Base-by-base conservation (phyloP, 2,113 vertebrate genomes). In the Pachypanchax playfairii region DNA sequence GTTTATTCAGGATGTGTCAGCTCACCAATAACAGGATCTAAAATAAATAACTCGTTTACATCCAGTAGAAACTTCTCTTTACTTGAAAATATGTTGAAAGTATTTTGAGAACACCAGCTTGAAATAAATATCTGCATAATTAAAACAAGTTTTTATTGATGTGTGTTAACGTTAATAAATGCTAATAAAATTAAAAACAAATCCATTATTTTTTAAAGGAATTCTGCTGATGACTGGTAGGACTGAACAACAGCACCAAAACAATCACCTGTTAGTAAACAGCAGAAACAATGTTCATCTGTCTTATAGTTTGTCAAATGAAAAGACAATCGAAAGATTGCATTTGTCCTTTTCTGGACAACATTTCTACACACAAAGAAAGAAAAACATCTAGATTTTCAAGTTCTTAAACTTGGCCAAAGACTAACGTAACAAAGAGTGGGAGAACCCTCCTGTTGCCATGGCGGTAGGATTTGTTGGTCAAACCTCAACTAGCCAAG, bases 401-500 rank as follows among this genome's bases (percentile, higher is more conserved):
- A n/a, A 43, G 1, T 3, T 6, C 17, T 47, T 26, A 52, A 20
- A 10, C 5, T 14, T 24, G 26, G 8, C 52, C 2, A 17, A 70
- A 61, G 17, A 26, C 20, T 14, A 36, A 18, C 5, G 13, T 0
- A 25, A 54, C 31, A 33, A 17, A 42, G 39, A 21, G 36, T 25
- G 29, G 33, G 21, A 50, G 65, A 21, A 25, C 31, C 22, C 36
- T 42, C 41, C n/a, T 1, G 47, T 74, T 36, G 22, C 75, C 31
- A n/a, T 44, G 13, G 17, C 17, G 41, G 77, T 20, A 20, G 28
- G 44, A 38, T 35, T 12, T 54, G 61, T 71, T 24, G 2, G 0
- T 41, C 38, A 63, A 55, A 57, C 38, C 58, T 58, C 28, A n/a
- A 18, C 24, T 6, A 25, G 55, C 56, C 47, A 58, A 71, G 31